Base-by-base conservation (phyloP, 2,888 invertebrate species). In the Tethea ocularis region DNA sequence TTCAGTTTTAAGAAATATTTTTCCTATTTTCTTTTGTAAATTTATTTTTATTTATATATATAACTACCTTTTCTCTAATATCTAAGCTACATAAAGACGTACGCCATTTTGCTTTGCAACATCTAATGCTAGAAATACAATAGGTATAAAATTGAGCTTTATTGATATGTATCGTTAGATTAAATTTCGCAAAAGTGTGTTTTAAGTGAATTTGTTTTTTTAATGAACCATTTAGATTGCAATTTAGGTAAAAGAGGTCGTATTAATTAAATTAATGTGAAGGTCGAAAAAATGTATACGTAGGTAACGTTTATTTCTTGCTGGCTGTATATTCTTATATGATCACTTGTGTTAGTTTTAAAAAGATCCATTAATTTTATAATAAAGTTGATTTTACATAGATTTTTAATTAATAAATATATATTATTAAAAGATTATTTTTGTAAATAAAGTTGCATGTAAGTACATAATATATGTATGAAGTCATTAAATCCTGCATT, bases 61-160 rank as follows among this genome's bases (percentile, higher is more conserved):
- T 80, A 77, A 66, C 71, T 76, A 77, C 66, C 60, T 58, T 66
- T 71, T 69, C 65, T 79, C 84, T 86, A 86, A 78, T 72, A 60
- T 80, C 89, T 89, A 89, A 83, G 80, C 88, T 89, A 89, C 84
- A 80, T 85, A 85, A 86, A 84, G 83, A 85, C 86, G 78, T 84
- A 77, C 75, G 84, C 82, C 66, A 75, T 77, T 75, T 89, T 87
- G 87, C 84, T 84, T 89, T 84, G 89, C 89, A 89, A 89, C 83
- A 80, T 84, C 89, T 91, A 91, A 87, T 71, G 80, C 91, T 91
- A 91, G 78, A 84, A 84, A 89, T 90, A 89, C 78, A 82, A 85
- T 90, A 88, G 78, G 89, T 93, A 92, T 80, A 93, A 93, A 92
- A 93, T 93, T 93, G 92, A 93, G 92, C 92, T 86, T 91, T 86